phyloP scores from a whole-genome alignment of 2,797 vertebrate species.

The Chrysocyon brachyurus region DNA sequence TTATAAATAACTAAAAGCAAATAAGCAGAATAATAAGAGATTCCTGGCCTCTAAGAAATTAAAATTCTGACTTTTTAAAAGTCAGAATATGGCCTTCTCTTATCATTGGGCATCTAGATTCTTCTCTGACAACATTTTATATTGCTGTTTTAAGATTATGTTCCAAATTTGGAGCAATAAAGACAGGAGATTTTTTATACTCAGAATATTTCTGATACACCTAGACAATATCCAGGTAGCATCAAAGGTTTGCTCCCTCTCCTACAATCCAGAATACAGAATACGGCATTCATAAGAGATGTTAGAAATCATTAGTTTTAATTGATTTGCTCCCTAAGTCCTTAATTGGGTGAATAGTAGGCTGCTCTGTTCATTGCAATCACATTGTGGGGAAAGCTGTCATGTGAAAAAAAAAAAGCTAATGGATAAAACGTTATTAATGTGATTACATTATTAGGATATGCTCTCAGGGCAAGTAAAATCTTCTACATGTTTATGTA shows the following conservation, averaged over 20 bases:
- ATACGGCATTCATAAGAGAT: background rate
- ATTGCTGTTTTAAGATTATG: background rate
- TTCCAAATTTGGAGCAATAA: constrained; percentile 43
- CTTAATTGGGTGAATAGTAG: constrained; percentile 52
- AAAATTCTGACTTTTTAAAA: constrained; percentile 49
- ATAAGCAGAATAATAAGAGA: background rate
- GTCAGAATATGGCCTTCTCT: background rate
- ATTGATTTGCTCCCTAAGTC: constrained; percentile 4
- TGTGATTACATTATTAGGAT: background rate
- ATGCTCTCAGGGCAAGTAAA: constrained; percentile 11
- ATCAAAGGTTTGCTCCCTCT: background rate
- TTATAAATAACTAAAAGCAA: constrained; percentile 24
- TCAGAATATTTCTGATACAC: background rate
- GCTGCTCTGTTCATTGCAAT: constrained; percentile 17
- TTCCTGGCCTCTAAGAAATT: constrained; percentile 4
- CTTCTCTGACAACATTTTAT: background rate
- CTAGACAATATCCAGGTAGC: background rate
- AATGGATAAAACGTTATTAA: background rate
- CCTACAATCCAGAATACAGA: background rate
- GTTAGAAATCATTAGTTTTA: constrained; percentile 25
- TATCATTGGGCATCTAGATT: background rate
- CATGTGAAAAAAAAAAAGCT: background rate
- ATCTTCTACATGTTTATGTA: background rate
- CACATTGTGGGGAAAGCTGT: constrained; percentile 14
- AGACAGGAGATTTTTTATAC: background rate